Percentiles rank a stretch among this genome's conserved stretches.
Evolutionary conservation across 2,888 invertebrate species (phyloP).

Genomic region (Gryllus longicercus): DNA sequence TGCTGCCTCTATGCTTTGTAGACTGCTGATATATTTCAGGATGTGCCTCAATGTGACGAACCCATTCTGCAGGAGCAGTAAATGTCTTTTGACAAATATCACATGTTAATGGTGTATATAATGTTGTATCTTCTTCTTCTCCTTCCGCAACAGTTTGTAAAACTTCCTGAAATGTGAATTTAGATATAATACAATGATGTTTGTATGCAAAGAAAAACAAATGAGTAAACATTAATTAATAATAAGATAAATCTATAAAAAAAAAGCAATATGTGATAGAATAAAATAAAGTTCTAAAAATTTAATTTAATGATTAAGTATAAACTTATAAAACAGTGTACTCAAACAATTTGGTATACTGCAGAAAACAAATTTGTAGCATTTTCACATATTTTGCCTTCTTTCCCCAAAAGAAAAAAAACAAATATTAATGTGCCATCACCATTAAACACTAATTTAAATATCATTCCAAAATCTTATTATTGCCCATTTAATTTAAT

Average conservation of each 20-base stretch:
- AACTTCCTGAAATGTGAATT: constrained; percentile 29
- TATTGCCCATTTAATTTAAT: not conserved
- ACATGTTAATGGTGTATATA: constrained; percentile 74
- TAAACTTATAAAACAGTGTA: no score
- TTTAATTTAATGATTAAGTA: no score
- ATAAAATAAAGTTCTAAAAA: no score
- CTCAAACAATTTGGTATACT: no score
- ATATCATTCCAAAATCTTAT: not conserved
- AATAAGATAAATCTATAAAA: no score
- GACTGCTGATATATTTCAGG: constrained; percentile 27
- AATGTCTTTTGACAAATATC: constrained; percentile 82
- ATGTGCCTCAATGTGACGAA: constrained; percentile 70
- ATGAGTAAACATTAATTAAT: no score
- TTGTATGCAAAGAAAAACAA: no score
- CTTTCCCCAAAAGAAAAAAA: not conserved
- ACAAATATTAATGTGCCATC: no score
- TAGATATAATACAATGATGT: not conserved
- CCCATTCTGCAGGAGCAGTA: constrained; percentile 79
- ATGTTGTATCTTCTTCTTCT: constrained; percentile 58
- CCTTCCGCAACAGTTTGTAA: constrained; percentile 45
- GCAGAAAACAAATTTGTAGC: no score
- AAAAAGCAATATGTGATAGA: no score
- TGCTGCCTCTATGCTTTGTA: not conserved
- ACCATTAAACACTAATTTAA: not conserved
- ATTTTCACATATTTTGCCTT: no score